Evolutionary conservation across 2,888 invertebrate species (phyloP).

Genomic region (Drosophila rellima): DNA sequence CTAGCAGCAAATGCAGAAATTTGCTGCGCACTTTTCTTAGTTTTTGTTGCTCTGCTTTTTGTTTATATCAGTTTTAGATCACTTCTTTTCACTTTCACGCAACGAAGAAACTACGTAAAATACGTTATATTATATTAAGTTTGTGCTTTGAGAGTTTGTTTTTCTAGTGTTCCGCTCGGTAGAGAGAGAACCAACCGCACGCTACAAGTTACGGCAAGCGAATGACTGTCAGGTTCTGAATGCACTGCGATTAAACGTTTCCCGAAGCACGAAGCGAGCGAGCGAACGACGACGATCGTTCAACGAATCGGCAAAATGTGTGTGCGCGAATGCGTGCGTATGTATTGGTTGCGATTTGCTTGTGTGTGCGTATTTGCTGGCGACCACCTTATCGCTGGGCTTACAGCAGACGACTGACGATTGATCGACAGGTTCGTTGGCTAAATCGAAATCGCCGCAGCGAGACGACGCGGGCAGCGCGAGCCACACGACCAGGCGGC

Average conservation of each 20-base stretch:
- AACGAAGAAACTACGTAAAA: slow-evolving; percentile 62
- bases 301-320: slow-evolving; percentile 40
- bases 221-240: slow-evolving; percentile 83
- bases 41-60: slow-evolving; percentile 44
- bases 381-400: slow-evolving; percentile 80
- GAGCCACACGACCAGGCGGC: slow-evolving; percentile 73
- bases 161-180: slow-evolving; percentile 40
- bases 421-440: slow-evolving; percentile 84
- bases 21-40: slow-evolving; percentile 56
- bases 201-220: slow-evolving; percentile 82
- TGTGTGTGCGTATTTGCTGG: slow-evolving; percentile 26
- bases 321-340: slow-evolving; percentile 19
- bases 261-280: slow-evolving; percentile 56
- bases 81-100: slow-evolving; percentile 72
- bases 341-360: slow-evolving; percentile 4
- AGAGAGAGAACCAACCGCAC: slow-evolving; percentile 64
- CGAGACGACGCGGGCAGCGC: slow-evolving; percentile 77
- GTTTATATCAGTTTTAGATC: slow-evolving; percentile 51
- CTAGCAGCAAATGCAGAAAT: slow-evolving; percentile 60
- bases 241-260: slow-evolving; percentile 83
- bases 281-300: slow-evolving; percentile 49
- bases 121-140: slow-evolving; percentile 32
- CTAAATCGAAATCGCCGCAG: slow-evolving; percentile 82
- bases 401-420: slow-evolving; percentile 83
- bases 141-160: slow-evolving; percentile 34